A percentile compares a stretch with the other conserved stretches of the same genome.
These are phyloP conservation scores for Halcyon leucocephala DNA, from an alignment of 2,797 vertebrate species.

Conservation along the genomic window DNA sequence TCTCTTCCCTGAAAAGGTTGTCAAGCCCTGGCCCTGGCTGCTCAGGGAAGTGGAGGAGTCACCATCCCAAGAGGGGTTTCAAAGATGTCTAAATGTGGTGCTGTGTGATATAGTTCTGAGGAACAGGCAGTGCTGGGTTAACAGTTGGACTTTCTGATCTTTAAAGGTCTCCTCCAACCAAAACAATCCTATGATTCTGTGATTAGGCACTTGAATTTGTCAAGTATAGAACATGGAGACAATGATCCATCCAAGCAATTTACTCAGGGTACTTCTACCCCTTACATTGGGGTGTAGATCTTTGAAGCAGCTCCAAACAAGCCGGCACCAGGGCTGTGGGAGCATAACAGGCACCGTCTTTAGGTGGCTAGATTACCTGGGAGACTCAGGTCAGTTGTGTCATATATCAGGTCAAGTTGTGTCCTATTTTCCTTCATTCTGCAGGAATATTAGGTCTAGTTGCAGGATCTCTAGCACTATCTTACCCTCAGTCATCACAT, in stretches of 20 bases:
- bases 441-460: background rate
- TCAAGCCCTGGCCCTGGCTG: background rate
- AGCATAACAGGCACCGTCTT: background rate
- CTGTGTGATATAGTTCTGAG: background rate
- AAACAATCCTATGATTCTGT: background rate
- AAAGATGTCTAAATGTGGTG: background rate
- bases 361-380: background rate
- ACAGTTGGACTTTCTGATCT: background rate
- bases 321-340: background rate
- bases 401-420: no score
- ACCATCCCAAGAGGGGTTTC: background rate
- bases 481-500: background rate
- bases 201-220: background rate
- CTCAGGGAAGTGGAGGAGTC: background rate
- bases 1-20: background rate
- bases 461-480: fast-evolving
- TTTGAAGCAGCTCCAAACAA: background rate
- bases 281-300: background rate
- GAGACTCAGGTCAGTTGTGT: background rate
- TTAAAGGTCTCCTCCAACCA: background rate
- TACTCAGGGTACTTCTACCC: background rate
- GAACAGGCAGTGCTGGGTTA: no score
- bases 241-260: background rate
- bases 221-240: background rate
- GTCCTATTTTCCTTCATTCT: background rate